phyloP scores from a whole-genome alignment of 2,888 invertebrate species.

The Ptychoptera albimana region DNA sequence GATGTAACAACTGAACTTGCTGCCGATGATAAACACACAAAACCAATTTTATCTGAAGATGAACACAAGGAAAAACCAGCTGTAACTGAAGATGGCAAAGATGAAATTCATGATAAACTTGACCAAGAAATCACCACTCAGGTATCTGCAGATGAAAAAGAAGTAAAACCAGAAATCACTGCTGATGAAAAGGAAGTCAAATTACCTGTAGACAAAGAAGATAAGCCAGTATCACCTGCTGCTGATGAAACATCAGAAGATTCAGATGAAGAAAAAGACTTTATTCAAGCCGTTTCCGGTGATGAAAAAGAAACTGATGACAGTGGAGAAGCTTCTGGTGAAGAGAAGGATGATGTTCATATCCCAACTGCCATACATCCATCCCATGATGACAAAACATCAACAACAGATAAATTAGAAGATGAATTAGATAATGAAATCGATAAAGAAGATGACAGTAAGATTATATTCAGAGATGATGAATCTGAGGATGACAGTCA shows the following conservation, averaged over 20 bases:
- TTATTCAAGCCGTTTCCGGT: neutral
- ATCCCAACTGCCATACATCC: neutral
- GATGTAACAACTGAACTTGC: neutral
- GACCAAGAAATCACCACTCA: neutral
- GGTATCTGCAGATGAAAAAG: slow-evolving; percentile 20
- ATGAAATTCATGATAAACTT: slow-evolving; percentile 3
- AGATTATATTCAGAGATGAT: neutral
- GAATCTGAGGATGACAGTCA: neutral
- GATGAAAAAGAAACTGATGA: slow-evolving; percentile 15
- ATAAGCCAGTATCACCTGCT: slow-evolving; percentile 5
- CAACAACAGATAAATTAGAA: neutral
- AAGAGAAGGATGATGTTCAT: neutral
- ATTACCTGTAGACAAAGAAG: neutral
- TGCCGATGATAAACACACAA: neutral
- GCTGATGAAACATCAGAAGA: neutral
- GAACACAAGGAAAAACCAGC: neutral
- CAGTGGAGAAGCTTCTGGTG: neutral
- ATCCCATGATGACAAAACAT: neutral
- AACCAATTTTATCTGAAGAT: slow-evolving; percentile 5
- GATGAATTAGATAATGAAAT: neutral
- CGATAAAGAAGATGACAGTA: neutral
- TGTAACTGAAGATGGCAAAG: neutral
- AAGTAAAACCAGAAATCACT: slow-evolving; percentile 10
- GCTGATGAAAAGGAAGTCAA: slow-evolving; percentile 3
- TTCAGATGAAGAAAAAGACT: slow-evolving; percentile 4